Base-by-base conservation (phyloP, 1,140 invertebrate genomes). In the Cylas formicarius region DNA sequence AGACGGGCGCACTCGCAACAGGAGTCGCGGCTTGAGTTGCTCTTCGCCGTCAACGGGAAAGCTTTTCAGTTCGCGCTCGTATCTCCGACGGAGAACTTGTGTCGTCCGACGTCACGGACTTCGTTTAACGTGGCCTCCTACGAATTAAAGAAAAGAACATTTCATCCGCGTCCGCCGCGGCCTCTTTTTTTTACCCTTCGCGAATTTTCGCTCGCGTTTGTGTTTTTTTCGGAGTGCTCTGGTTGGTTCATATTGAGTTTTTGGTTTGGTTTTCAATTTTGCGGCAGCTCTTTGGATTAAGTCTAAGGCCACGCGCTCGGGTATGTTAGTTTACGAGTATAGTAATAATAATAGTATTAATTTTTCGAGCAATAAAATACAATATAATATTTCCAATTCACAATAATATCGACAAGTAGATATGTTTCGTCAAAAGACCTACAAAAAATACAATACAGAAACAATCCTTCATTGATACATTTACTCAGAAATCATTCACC, bases 121-220 rank as follows among this genome's bases (percentile, higher is more conserved):
- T 31, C 39, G 47, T 19, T 33, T 44, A 43, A 50, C 47, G 47
- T 50, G 47, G 6, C n/a, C 13, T n/a, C n/a, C n/a, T n/a, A n/a
- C n/a, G n/a, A n/a, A n/a, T n/a, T n/a, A n/a, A n/a, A n/a, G n/a
- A n/a, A n/a, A n/a, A n/a, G n/a, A n/a, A n/a, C n/a, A n/a, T n/a
- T n/a, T n/a, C 43, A 37, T 37, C 13, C 2, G 28, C 19, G 22
- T 39, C 14, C 37, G 31, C 27, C 27, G 31, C 37, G 31, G 31
- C 27, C 37, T 28, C 11, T n/a, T 28, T 19, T 10, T 11, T 8
- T 21, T 31, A n/a, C 10, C 13, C 16, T 8, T 17, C 11, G 4
- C 3, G 13, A 6, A 29, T 16, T 28, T 40, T 28, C 27, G 4
- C 1, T 13, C 8, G 11, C 14, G 4, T 20, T n/a, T 38, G 6